phyloP scores from a whole-genome alignment of 2,113 vertebrate species.

The Datnioides undecimradiatus region DNA sequence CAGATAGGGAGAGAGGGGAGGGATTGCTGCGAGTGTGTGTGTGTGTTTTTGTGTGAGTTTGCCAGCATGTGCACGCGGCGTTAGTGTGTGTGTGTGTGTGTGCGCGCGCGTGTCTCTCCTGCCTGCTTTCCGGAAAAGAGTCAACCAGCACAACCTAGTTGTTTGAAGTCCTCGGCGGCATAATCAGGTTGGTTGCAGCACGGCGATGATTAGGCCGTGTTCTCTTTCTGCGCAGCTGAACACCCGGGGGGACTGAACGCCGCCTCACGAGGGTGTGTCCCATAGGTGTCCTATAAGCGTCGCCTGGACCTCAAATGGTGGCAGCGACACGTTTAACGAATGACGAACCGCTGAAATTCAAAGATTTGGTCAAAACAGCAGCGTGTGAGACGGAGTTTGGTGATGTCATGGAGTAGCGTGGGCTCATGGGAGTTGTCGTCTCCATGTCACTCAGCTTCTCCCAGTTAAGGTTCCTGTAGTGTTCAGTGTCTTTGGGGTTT shows the following conservation, averaged over 20 bases:
- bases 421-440: too few relatives aligned
- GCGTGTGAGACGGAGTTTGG: too few relatives aligned
- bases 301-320: too few relatives aligned
- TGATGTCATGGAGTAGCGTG: too few relatives aligned
- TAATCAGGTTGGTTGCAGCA: conserved; percentile 58
- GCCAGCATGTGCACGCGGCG: conserved; percentile 26
- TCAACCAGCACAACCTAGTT: conserved; percentile 54
- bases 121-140: conserved; percentile 47
- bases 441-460: too few relatives aligned
- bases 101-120: conserved; percentile 33
- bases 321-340: too few relatives aligned
- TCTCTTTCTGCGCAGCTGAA: conserved; percentile 19
- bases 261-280: neutral
- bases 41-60: conserved; percentile 31
- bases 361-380: too few relatives aligned
- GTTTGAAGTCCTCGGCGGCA: conserved; percentile 64
- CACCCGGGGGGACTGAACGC: conserved; percentile 21
- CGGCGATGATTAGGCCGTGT: conserved; percentile 34
- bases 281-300: too few relatives aligned
- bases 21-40: conserved; percentile 40
- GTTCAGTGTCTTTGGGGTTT: too few relatives aligned
- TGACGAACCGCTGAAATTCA: too few relatives aligned
- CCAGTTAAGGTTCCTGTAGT: too few relatives aligned
- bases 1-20: conserved; percentile 56
- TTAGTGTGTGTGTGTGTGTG: conserved; percentile 39